Percentiles rank a stretch among this genome's conserved stretches.
Conservation (phyloP, 2,797 vertebrate genomes). For the Siniperca scherzeri region DNA sequence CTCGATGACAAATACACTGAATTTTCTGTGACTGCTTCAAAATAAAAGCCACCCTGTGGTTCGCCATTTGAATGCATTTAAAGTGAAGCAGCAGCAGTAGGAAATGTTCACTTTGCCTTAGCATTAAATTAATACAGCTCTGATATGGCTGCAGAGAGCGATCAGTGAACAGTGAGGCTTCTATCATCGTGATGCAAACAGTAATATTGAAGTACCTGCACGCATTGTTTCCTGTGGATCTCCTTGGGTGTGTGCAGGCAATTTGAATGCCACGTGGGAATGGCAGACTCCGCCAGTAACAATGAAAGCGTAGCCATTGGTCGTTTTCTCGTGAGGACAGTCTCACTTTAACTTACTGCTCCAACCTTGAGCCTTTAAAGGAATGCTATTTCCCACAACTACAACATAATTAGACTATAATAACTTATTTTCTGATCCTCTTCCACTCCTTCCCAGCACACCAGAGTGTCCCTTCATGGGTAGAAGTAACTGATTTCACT, state of each 20-base stretch:
- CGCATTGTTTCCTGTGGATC: neutral
- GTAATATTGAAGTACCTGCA: neutral
- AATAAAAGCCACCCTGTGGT: constrained; percentile 12
- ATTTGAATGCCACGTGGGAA: neutral
- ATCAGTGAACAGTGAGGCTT: neutral
- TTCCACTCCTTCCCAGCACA: neutral
- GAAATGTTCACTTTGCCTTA: constrained; percentile 1
- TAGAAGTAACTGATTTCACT: neutral
- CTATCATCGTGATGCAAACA: neutral
- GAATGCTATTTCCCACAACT: neutral
- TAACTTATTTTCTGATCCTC: neutral
- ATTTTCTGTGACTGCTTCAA: constrained; percentile 12
- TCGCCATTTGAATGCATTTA: constrained; percentile 10
- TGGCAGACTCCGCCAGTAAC: neutral
- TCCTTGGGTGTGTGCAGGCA: neutral
- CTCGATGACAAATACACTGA: neutral
- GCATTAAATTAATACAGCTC: neutral
- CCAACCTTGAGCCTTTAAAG: constrained; percentile 4
- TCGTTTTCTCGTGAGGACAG: neutral
- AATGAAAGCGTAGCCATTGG: neutral
- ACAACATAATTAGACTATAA: neutral
- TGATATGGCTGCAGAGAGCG: neutral
- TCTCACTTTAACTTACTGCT: neutral
- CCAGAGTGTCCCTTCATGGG: neutral
- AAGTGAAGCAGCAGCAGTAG: constrained; percentile 15